Base-by-base conservation (phyloP, 2,888 invertebrate species). In the Sabellastarte sp. region DNA sequence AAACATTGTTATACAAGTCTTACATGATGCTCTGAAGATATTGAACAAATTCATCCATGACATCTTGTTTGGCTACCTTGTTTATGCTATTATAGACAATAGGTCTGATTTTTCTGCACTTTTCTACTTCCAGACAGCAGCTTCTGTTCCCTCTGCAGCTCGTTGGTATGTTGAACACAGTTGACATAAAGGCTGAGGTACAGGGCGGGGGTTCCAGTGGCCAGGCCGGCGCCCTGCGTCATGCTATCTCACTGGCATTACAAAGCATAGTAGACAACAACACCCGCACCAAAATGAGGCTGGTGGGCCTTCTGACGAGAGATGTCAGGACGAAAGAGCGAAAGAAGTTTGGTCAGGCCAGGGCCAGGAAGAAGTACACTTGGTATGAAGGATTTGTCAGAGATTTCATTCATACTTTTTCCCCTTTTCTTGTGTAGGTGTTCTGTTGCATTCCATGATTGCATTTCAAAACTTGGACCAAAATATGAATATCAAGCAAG, bases 341-440 rank as follows among this genome's bases (percentile, higher is more conserved):
- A 73, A 93, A 94, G 89, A 95, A 95, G 89, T 91, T 90, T 60
- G 96, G 95, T 4, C 94, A 94, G 85, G 90, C 89, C 76, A 92
- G 92, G 74, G 94, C 96, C 28, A 90, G 96, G 76, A 90, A 89
- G 81, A 93, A 93, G 83, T 91, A 89, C 79, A 94, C 95, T 67
- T 97, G 96, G 96, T 71, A 41, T 10, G 41, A n/a, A n/a, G n/a
- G n/a, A n/a, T n/a, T n/a, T n/a, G n/a, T n/a, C n/a, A n/a, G n/a
- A n/a, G n/a, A n/a, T n/a, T n/a, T n/a, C n/a, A n/a, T n/a, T n/a
- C n/a, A n/a, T n/a, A n/a, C n/a, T n/a, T n/a, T n/a, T n/a, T n/a
- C n/a, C n/a, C n/a, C n/a, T n/a, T n/a, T n/a, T n/a, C n/a, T n/a
- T n/a, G n/a, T n/a, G n/a, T n/a, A n/a, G n/a, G n/a, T n/a, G n/a